phyloP scores from a whole-genome alignment of 2,113 vertebrate genomes.

The Chionis minor region DNA sequence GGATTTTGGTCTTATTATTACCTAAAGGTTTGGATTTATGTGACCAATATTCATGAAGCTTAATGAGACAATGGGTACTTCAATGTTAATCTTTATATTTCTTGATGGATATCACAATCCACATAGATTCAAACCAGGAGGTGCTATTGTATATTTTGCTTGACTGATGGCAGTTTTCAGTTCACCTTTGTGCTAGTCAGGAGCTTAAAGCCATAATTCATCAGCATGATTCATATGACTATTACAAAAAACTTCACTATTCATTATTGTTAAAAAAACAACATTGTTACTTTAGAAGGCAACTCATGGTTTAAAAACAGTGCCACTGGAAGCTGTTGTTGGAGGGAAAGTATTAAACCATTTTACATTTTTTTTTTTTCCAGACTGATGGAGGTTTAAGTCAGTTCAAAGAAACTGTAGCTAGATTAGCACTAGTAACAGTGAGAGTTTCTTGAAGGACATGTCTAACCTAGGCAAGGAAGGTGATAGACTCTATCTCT shows the following conservation, averaged over 20 bases:
- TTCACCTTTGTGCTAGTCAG: not conserved
- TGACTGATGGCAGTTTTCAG: not conserved
- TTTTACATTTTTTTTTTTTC: not conserved
- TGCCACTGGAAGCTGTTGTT: not conserved
- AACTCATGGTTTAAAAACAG: not conserved
- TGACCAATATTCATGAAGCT: slow-evolving; percentile 39
- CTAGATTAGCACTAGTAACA: not conserved
- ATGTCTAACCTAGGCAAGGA: not conserved
- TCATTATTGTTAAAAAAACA: not conserved
- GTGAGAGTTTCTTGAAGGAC: not conserved
- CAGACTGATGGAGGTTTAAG: not conserved
- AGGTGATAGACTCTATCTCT: not conserved
- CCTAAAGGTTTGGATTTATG: slow-evolving; percentile 40
- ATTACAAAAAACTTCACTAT: not conserved
- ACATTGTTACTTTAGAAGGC: not conserved
- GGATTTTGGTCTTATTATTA: not conserved
- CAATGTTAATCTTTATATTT: not conserved
- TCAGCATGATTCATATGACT: not conserved
- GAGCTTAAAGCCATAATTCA: not conserved
- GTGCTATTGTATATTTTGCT: not conserved
- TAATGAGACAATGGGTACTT: slow-evolving; percentile 5
- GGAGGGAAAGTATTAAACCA: not conserved
- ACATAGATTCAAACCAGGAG: not conserved
- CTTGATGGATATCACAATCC: not conserved
- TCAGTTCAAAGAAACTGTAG: not conserved